Percentiles rank a stretch among this genome's conserved stretches.
Evolutionary conservation across 2,113 vertebrate species (phyloP).

Genomic region (Meles meles): DNA sequence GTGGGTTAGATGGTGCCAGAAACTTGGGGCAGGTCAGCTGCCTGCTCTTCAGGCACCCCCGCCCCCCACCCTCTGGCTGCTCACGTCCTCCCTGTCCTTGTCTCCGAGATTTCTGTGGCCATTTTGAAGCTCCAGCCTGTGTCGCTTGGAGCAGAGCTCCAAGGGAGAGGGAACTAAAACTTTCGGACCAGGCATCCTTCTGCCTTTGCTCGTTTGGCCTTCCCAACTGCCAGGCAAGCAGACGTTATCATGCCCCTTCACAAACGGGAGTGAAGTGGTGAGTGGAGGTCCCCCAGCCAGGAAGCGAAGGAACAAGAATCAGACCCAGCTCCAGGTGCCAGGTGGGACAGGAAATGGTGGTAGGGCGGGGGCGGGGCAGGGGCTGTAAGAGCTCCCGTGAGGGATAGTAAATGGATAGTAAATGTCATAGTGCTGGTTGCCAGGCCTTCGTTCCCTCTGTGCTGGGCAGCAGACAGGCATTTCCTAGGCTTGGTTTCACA

Average conservation of each 20-base stretch:
- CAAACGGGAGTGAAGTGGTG: background rate
- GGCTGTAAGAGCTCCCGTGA: accelerated
- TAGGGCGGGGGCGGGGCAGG: no score
- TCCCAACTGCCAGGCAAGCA: background rate
- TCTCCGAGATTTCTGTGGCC: background rate
- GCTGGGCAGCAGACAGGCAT: accelerated
- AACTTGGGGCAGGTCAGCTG: background rate
- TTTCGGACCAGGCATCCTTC: accelerated
- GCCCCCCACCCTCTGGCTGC: background rate
- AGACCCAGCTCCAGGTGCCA: background rate
- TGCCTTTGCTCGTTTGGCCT: background rate
- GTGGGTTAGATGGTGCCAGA: background rate
- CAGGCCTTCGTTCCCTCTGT: background rate
- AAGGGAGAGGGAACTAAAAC: background rate
- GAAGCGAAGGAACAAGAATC: background rate
- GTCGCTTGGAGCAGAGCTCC: background rate
- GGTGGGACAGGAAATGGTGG: background rate
- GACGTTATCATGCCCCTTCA: background rate
- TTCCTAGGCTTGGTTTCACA: background rate
- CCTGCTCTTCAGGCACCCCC: background rate
- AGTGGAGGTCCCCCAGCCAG: background rate
- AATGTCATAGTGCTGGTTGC: accelerated
- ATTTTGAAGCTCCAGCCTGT: background rate
- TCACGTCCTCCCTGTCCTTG: background rate
- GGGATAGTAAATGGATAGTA: background rate